These are phyloP conservation scores for Oostethus manadensis DNA, from an alignment of 2,113 vertebrate species.

Conservation along the genomic window DNA sequence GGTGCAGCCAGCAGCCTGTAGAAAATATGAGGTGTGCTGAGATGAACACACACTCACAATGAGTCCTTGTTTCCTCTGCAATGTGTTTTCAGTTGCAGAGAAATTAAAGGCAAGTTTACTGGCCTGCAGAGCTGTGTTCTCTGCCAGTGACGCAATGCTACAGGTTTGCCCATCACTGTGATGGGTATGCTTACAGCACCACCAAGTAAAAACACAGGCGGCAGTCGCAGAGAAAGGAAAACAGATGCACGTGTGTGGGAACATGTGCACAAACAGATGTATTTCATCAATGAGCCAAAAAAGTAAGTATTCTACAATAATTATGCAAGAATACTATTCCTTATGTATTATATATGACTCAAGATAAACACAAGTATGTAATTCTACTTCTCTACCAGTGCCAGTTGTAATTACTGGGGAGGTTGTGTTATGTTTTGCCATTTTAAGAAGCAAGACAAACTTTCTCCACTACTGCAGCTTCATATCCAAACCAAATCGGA, in stretches of 20 bases:
- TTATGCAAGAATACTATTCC: too few species aligned
- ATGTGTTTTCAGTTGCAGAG: constrained; percentile 67
- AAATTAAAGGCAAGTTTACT: constrained; percentile 71
- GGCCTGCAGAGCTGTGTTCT: constrained; percentile 47
- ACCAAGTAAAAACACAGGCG: constrained; percentile 18
- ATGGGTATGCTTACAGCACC: constrained; percentile 25
- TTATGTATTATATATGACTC: too few species aligned
- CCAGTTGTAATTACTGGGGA: too few species aligned
- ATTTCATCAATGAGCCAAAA: neutral
- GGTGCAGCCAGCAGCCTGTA: constrained; percentile 40
- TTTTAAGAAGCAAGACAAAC: neutral
- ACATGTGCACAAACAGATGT: neutral
- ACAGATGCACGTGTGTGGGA: neutral
- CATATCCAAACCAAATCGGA: neutral
- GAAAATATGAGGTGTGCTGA: constrained; percentile 65
- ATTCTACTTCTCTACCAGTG: too few species aligned
- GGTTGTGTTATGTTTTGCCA: too few species aligned
- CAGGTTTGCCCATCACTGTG: constrained; percentile 48
- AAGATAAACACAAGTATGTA: too few species aligned
- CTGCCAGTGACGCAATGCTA: constrained; percentile 54
- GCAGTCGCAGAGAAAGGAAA: neutral
- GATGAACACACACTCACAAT: constrained; percentile 64
- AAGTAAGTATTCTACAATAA: too few species aligned
- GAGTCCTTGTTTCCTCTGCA: constrained; percentile 65
- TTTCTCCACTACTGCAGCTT: neutral